A percentile compares a stretch with the other conserved stretches of the same genome.
These are phyloP conservation scores for Hypena proboscidalis DNA, from an alignment of 2,888 invertebrate species.

Conservation along the genomic window DNA sequence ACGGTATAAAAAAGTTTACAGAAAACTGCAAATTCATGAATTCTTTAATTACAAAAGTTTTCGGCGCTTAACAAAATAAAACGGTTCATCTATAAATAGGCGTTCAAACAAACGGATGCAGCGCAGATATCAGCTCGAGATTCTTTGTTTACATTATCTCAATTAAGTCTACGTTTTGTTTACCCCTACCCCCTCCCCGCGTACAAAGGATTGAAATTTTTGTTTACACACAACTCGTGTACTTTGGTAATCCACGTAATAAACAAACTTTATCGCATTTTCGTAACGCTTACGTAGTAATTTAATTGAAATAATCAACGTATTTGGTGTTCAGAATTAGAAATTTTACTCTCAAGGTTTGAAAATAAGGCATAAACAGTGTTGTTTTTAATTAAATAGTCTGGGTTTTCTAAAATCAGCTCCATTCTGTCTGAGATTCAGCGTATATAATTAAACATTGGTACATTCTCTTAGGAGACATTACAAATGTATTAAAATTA, in stretches of 20 bases:
- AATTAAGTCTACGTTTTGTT: constrained; percentile 82
- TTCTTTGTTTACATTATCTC: constrained; percentile 80
- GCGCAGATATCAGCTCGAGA: constrained; percentile 60
- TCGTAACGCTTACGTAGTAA: constrained; percentile 4
- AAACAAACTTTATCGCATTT: constrained; percentile 12
- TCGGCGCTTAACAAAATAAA: constrained; percentile 4
- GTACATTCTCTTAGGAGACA: too few species aligned
- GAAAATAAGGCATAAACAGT: too few species aligned
- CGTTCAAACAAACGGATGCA: constrained; percentile 34
- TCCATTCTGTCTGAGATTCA: too few species aligned
- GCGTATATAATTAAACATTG: too few species aligned
- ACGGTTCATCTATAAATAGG: constrained; percentile 6
- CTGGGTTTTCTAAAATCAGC: too few species aligned
- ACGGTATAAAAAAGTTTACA: too few species aligned
- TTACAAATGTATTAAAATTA: too few species aligned
- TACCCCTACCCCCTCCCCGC: constrained; percentile 56
- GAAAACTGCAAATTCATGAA: background rate
- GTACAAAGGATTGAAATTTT: constrained; percentile 67
- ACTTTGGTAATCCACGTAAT: constrained; percentile 11
- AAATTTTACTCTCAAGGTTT: background rate
- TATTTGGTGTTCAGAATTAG: background rate
- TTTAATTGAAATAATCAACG: constrained; percentile 9
- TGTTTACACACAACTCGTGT: constrained; percentile 58
- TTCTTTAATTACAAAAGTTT: background rate
- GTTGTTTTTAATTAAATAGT: too few species aligned